Evolutionary conservation across 1,140 invertebrate genomes (phyloP).

Genomic region (Ganaspis sp.): DNA sequence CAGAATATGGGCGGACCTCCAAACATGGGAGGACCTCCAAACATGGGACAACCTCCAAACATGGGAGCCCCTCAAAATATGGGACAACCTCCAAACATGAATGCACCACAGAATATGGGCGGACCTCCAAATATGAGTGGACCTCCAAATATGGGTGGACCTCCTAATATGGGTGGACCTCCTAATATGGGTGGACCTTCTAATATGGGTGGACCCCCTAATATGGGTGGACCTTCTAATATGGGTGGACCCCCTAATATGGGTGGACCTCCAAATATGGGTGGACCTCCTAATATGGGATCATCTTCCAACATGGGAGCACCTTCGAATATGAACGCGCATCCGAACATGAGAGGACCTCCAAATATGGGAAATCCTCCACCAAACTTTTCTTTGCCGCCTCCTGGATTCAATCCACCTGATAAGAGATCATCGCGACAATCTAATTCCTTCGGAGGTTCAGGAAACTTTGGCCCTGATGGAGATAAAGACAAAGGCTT

Average conservation of each 20-base stretch:
- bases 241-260: constrained; percentile 30
- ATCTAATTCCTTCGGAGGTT: neutral
- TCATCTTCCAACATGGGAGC: neutral
- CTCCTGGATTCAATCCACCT: constrained; percentile 47
- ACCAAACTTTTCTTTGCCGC: constrained; percentile 54
- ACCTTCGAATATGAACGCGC: neutral
- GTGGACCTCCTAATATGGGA: neutral
- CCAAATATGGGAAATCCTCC: neutral
- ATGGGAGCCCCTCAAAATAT: constrained; percentile 27
- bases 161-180: constrained; percentile 49
- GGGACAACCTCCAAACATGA: neutral
- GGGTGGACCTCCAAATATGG: neutral
- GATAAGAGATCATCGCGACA: neutral
- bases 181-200: neutral
- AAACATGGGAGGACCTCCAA: constrained; percentile 9
- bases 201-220: constrained; percentile 4
- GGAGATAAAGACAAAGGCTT: constrained; percentile 33
- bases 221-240: constrained; percentile 28
- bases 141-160: constrained; percentile 42
- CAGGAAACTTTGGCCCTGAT: constrained; percentile 34
- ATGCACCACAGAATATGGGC: neutral
- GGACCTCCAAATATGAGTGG: neutral
- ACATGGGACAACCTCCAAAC: constrained; percentile 20
- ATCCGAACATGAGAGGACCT: neutral
- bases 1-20: constrained; percentile 31